phyloP scores from a whole-genome alignment of 2,797 vertebrate genomes.

The Tamandua tetradactyla region DNA sequence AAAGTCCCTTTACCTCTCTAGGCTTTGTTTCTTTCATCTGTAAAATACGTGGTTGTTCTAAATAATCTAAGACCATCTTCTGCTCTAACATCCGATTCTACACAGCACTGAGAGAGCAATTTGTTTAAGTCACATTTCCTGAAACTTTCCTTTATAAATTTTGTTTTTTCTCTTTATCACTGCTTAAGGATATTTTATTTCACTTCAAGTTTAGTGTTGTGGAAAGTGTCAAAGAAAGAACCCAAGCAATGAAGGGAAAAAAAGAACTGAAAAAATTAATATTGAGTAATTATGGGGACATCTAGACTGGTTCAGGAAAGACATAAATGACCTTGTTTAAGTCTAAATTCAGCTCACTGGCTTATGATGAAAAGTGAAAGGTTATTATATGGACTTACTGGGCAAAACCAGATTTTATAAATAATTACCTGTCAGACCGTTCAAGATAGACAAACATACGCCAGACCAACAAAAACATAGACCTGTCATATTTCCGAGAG shows the following conservation, averaged over 20 bases:
- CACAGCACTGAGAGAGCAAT: background rate
- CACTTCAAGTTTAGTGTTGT: conserved; percentile 61
- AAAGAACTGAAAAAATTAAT: conserved; percentile 71
- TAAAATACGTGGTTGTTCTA: background rate
- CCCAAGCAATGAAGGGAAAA: conserved; percentile 63
- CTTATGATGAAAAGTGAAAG: conserved; percentile 85
- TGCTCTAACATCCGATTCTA: background rate
- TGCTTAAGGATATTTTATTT: conserved; percentile 59
- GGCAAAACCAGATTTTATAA: conserved; percentile 90
- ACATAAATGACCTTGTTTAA: conserved; percentile 85
- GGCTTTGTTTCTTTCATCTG: background rate
- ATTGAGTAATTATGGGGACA: conserved; percentile 80
- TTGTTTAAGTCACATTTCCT: conserved; percentile 46
- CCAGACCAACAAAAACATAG: conserved; percentile 89
- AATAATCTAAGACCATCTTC: conserved; percentile 1
- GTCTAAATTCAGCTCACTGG: conserved; percentile 83
- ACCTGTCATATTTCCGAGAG: conserved; percentile 88
- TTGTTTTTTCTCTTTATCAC: background rate
- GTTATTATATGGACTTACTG: conserved; percentile 87
- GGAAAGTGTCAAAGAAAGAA: conserved; percentile 68
- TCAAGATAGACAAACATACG: conserved; percentile 89
- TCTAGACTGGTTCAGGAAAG: conserved; percentile 72
- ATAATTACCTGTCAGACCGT: conserved; percentile 90
- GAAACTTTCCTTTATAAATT: conserved; percentile 43
- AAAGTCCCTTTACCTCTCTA: background rate